phyloP scores from a whole-genome alignment of 37 sponge, comb jelly and placozoan genomes.

The Aplysina aerophoba region DNA sequence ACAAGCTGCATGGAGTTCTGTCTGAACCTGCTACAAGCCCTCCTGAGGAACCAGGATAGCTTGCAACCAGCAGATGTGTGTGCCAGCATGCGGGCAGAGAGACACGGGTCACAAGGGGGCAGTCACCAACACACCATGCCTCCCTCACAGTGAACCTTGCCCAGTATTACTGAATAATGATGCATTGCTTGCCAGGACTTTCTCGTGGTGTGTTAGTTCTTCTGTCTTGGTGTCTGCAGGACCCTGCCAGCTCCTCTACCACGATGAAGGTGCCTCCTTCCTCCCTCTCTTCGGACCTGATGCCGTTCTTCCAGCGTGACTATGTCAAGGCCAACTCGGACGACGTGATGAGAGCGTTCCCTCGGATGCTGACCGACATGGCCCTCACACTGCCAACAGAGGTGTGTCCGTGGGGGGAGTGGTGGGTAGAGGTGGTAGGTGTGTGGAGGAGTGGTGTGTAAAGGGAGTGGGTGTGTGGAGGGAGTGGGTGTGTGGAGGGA shows the following conservation, averaged over 20 bases:
- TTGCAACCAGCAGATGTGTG: neutral
- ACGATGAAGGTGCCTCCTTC: constrained; percentile 44
- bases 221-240: neutral
- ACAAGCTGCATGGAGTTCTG: constrained; percentile 69
- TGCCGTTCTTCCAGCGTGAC: constrained; percentile 86
- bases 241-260: neutral
- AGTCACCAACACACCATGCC: too few species aligned
- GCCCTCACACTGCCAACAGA: constrained; percentile 61
- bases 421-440: constrained; percentile 37
- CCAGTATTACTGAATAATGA: too few species aligned
- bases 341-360: constrained; percentile 75
- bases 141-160: too few species aligned
- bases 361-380: constrained; percentile 74
- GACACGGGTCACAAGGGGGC: too few species aligned
- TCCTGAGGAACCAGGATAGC: constrained; percentile 26
- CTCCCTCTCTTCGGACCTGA: constrained; percentile 60
- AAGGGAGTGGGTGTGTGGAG: neutral
- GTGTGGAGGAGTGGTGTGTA: neutral
- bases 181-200: too few species aligned
- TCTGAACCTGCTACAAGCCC: constrained; percentile 44
- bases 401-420: neutral
- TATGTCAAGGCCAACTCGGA: constrained; percentile 67
- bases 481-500: neutral
- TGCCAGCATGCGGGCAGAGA: too few species aligned
- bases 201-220: neutral